These are phyloP conservation scores for Apis cerana DNA, from an alignment of 1,140 invertebrate species.

Conservation along the genomic window DNA sequence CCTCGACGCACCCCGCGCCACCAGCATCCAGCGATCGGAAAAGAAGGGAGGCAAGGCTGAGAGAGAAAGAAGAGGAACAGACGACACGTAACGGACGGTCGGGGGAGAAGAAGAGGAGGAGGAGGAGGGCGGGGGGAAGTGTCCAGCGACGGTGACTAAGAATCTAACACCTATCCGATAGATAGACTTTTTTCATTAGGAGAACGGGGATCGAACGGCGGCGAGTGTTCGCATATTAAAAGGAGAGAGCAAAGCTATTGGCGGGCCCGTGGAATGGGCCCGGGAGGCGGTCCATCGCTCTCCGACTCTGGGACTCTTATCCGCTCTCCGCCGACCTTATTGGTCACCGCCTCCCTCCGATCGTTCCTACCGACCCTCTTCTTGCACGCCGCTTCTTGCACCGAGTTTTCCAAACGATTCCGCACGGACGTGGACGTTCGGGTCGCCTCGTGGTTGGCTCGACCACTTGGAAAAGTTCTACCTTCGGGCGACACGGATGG, in stretches of 20 bases:
- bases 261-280: conserved; percentile 42
- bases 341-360: conserved; percentile 67
- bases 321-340: conserved; percentile 67
- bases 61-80: too few relatives aligned
- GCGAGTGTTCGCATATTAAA: conserved; percentile 68
- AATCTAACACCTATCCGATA: conserved; percentile 48
- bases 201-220: conserved; percentile 36
- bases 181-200: conserved; percentile 52
- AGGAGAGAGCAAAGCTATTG: conserved; percentile 65
- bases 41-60: too few relatives aligned
- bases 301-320: conserved; percentile 59
- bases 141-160: conserved; percentile 27
- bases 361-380: conserved; percentile 47
- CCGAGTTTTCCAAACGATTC: conserved; percentile 19
- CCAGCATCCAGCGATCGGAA: too few relatives aligned
- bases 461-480: too few relatives aligned
- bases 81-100: too few relatives aligned
- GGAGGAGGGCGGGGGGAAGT: background rate
- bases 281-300: conserved; percentile 69
- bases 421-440: too few relatives aligned
- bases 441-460: too few relatives aligned
- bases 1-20: too few relatives aligned
- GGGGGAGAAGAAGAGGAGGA: background rate
- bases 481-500: too few relatives aligned
- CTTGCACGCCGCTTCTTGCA: conserved; percentile 18